These are phyloP conservation scores for Esox niger DNA, from an alignment of 2,113 vertebrate species.

Conservation along the genomic window DNA sequence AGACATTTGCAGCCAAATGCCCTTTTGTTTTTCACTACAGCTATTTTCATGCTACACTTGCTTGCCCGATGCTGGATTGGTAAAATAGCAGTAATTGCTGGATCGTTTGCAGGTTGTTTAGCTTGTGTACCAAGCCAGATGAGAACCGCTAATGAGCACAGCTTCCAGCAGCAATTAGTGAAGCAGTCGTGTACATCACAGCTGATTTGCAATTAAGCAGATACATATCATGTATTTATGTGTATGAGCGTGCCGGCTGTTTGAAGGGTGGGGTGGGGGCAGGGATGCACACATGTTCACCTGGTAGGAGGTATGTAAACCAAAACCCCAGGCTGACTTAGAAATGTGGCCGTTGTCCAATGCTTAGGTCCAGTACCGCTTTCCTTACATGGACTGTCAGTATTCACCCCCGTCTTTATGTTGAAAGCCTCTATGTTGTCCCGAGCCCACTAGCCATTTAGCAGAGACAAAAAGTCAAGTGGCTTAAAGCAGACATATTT, in stretches of 20 bases:
- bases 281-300: background rate
- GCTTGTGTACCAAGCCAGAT: constrained; percentile 90
- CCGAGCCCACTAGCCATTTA: too few relatives aligned
- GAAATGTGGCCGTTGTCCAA: too few relatives aligned
- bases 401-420: too few relatives aligned
- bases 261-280: background rate
- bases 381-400: too few relatives aligned
- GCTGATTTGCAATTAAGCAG: constrained; percentile 85
- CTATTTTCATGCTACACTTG: constrained; percentile 74
- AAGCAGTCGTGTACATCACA: constrained; percentile 83
- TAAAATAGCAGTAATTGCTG: constrained; percentile 89
- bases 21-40: constrained; percentile 84
- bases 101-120: constrained; percentile 94
- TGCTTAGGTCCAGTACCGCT: too few relatives aligned
- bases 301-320: constrained; percentile 24
- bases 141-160: constrained; percentile 94
- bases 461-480: too few relatives aligned
- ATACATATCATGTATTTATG: constrained; percentile 54
- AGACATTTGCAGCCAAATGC: constrained; percentile 81
- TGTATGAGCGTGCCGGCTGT: background rate
- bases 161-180: constrained; percentile 91
- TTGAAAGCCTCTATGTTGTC: too few relatives aligned
- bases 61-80: constrained; percentile 72
- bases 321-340: background rate
- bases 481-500: too few relatives aligned